Evolutionary conservation across 2,888 invertebrate genomes (phyloP).

Genomic region (Ormyrus thymus): DNA sequence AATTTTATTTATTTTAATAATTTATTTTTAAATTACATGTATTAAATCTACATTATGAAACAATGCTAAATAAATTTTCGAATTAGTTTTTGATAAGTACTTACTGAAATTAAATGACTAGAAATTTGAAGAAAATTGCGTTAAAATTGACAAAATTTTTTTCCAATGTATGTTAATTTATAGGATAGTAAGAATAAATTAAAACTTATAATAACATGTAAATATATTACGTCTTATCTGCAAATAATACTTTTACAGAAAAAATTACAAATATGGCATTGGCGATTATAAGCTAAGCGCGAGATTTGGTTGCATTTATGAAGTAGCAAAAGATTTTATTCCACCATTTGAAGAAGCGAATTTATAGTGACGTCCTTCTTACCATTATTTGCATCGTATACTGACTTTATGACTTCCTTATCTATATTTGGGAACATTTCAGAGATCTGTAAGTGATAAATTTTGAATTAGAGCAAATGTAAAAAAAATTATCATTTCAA

Average conservation of each 20-base stretch:
- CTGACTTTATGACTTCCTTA: slow-evolving; percentile 92
- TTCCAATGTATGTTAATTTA: not conserved
- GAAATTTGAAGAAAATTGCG: too few species aligned
- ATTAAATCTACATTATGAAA: too few species aligned
- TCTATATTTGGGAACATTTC: slow-evolving; percentile 99
- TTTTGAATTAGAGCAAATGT: not conserved
- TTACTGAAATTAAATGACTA: too few species aligned
- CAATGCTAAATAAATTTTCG: too few species aligned
- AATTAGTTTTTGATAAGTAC: too few species aligned
- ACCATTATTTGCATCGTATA: slow-evolving; percentile 91
- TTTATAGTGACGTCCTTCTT: slow-evolving; percentile 94
- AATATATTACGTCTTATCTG: slow-evolving; percentile 67
- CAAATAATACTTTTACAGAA: slow-evolving; percentile 62
- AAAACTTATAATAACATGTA: slow-evolving; percentile 63
- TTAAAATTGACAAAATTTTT: too few species aligned
- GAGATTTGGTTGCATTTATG: slow-evolving; percentile 39
- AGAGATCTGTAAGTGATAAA: slow-evolving; percentile 80
- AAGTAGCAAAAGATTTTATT: slow-evolving; percentile 74
- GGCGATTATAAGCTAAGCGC: slow-evolving; percentile 57
- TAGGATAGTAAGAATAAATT: slow-evolving; percentile 10
- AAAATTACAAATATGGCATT: slow-evolving; percentile 68
- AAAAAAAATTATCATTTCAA: not conserved
- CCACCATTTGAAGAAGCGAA: slow-evolving; percentile 91
- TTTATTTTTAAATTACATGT: not conserved
- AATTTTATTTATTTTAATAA: not conserved